Evolutionary conservation across 1,140 invertebrate species (phyloP), one percentile per base, ranked within the genome.

Genomic region (Hestina assimilis): DNA sequence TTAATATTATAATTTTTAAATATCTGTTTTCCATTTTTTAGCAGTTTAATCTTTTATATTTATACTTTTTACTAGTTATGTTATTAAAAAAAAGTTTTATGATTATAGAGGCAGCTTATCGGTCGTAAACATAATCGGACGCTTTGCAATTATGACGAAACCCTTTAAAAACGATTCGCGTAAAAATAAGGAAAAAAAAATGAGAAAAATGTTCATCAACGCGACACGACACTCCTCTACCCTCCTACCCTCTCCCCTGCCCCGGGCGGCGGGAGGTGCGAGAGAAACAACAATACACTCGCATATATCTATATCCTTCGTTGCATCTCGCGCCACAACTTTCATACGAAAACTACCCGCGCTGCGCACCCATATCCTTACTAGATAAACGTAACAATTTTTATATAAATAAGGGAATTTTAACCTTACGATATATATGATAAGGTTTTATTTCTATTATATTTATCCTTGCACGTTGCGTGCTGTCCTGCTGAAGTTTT

Each of bases 131-230:
- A 76, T 87, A 84, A 87, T 87, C 81, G 79, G 69, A 70, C 69
- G 65, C 79, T 74, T 77, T 72, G 85, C 81, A 85, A 88, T 86
- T 88, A 88, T 88, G 83, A 88, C 73, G 81, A 85, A 88, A 86
- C 84, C 84, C 83, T 88, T 87, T 88, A 88, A 88, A 87, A 88
- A 83, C 81, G 81, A 84, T 85, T 86, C 83, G 79, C 79, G 75
- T 81, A 79, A 86, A 84, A 87, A 85, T 80, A 84, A 84, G 79
- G 78, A 82, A 84, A 83, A 28, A n/a, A 77, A 84, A 84, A 86
- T 77, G 83, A 81, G 81, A 87, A 86, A 86, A 87, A 84, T 87
- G 83, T 85, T 87, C 84, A 87, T 87, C 84, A 87, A 86, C 84
- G 84, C 84, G 84, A 87, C 84, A 87, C 81, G 72, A 79, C 76